Conservation (phyloP, 2,888 invertebrate species). For the Beris morrisii region DNA sequence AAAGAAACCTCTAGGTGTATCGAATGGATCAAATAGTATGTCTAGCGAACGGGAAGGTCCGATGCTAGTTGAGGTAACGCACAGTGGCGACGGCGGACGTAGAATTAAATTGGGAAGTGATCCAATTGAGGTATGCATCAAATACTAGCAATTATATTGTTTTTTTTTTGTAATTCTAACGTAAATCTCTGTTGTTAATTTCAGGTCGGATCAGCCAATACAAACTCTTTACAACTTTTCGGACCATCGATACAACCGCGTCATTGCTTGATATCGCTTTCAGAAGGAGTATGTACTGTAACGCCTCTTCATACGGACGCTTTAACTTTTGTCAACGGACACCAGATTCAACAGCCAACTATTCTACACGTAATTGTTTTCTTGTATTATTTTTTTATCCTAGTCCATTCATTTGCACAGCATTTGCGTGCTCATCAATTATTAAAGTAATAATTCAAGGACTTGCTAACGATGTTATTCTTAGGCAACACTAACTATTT, state of each 20-base stretch:
- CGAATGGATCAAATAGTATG: constrained; percentile 59
- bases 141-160: not conserved
- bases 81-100: constrained; percentile 62
- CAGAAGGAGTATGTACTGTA: constrained; percentile 89
- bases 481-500: too few relatives aligned
- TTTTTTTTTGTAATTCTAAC: not conserved
- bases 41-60: constrained; percentile 70
- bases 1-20: constrained; percentile 67
- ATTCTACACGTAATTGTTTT: constrained; percentile 71
- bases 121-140: constrained; percentile 64
- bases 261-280: constrained; percentile 92
- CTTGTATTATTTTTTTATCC: constrained; percentile 3
- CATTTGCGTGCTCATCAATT: constrained; percentile 9
- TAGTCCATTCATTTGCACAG: not conserved
- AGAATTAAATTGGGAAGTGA: constrained; percentile 65
- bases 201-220: constrained; percentile 77
- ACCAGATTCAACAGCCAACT: constrained; percentile 89
- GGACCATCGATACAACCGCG: constrained; percentile 91
- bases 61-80: constrained; percentile 62
- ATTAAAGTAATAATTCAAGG: constrained; percentile 16
- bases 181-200: constrained; percentile 21
- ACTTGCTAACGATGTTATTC: not conserved
- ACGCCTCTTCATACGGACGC: constrained; percentile 94
- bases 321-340: constrained; percentile 92
- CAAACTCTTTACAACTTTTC: constrained; percentile 74